These are phyloP conservation scores for Aelia acuminata DNA, from an alignment of 2,888 invertebrate genomes.

Conservation along the genomic window DNA sequence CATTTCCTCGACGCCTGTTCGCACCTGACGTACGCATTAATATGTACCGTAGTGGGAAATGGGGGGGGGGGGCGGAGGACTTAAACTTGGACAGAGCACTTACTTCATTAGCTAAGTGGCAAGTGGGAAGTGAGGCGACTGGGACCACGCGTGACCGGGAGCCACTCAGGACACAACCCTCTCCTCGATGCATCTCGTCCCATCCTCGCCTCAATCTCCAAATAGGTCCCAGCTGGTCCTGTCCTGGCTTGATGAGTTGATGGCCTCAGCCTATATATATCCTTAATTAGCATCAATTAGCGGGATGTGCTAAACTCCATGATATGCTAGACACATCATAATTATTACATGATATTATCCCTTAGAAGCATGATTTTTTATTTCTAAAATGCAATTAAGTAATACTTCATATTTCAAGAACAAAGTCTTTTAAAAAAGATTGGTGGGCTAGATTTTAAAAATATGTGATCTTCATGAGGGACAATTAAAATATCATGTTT, in stretches of 20 bases:
- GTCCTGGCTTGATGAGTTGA: background rate
- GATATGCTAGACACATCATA: background rate
- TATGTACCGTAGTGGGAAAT: slow-evolving; percentile 21
- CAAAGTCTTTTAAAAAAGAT: too few species aligned
- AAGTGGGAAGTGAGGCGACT: background rate
- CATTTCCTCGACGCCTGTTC: slow-evolving; percentile 29
- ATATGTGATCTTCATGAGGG: too few species aligned
- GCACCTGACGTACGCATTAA: slow-evolving; percentile 56
- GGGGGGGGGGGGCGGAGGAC: background rate
- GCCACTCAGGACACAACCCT: background rate
- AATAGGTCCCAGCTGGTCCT: background rate
- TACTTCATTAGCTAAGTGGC: slow-evolving; percentile 56
- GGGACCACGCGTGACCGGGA: slow-evolving; percentile 37
- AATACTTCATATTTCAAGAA: too few species aligned
- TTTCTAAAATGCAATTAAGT: too few species aligned
- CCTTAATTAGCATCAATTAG: background rate
- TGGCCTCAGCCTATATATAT: background rate
- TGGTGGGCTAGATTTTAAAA: too few species aligned
- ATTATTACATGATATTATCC: too few species aligned
- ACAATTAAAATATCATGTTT: too few species aligned
- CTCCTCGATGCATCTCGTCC: background rate
- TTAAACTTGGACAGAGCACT: slow-evolving; percentile 53
- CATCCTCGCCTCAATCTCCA: slow-evolving; percentile 8
- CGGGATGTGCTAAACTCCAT: background rate
- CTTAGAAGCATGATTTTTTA: too few species aligned